Conservation (phyloP, 2,888 invertebrate species). For the Drosophila demipolita region DNA sequence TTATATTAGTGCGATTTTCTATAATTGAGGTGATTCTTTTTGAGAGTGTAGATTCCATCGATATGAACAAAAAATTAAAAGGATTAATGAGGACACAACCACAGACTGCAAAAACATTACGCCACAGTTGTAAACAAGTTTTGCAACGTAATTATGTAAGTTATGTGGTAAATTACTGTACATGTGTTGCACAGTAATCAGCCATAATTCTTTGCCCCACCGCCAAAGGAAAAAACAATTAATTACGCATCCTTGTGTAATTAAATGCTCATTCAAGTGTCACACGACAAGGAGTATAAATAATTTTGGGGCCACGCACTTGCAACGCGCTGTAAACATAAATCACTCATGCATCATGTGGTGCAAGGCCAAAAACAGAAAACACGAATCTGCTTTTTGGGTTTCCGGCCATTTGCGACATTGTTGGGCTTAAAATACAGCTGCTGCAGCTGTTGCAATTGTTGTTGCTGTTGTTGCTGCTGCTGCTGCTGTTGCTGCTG, state of each 20-base stretch:
- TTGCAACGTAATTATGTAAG: background rate
- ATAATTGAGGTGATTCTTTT: background rate
- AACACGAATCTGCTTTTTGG: constrained; percentile 48
- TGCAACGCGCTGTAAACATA: constrained; percentile 56
- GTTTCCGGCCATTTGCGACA: constrained; percentile 46
- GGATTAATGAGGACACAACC: background rate
- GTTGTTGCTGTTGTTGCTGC: constrained; percentile 21
- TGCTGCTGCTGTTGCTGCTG: constrained; percentile 25
- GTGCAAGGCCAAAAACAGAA: constrained; percentile 45
- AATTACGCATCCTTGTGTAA: constrained; percentile 61
- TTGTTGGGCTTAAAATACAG: constrained; percentile 49
- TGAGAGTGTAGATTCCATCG: background rate
- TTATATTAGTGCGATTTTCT: background rate
- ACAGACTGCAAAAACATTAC: too few species aligned
- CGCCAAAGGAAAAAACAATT: constrained; percentile 30
- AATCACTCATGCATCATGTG: constrained; percentile 78
- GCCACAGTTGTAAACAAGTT: background rate
- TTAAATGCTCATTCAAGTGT: constrained; percentile 63
- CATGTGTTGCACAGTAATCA: constrained; percentile 8
- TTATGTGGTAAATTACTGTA: background rate
- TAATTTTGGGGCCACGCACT: constrained; percentile 50
- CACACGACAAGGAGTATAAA: constrained; percentile 54
- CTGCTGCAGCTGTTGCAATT: constrained; percentile 22
- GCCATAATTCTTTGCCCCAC: background rate
- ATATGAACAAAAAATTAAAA: background rate